Evolutionary conservation across 2,888 invertebrate species (phyloP).

Genomic region (Drosophila putrida): DNA sequence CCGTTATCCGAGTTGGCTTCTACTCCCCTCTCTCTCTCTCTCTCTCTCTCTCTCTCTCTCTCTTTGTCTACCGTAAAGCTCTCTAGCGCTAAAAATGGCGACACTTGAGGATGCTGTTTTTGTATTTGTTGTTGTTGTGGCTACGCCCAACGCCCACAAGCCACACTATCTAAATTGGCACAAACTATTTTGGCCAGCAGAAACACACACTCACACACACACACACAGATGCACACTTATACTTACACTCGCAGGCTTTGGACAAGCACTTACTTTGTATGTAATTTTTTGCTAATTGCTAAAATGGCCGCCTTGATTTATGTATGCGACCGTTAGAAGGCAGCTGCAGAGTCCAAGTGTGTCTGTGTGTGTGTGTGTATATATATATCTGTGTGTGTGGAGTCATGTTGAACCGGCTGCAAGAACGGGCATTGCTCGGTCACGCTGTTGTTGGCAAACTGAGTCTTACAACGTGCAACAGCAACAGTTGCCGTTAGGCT

Average conservation of each 20-base stretch:
- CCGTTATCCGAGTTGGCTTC: conserved; percentile 45
- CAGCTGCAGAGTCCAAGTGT: conserved; percentile 19
- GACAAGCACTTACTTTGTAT: conserved; percentile 49
- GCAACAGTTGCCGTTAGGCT: conserved; percentile 75
- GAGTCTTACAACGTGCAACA: conserved; percentile 40
- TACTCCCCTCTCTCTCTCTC: conserved; percentile 1
- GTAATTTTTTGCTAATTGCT: conserved; percentile 69
- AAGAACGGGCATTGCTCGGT: conserved; percentile 56
- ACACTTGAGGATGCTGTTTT: conserved; percentile 45
- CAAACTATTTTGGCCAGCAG: conserved; percentile 57
- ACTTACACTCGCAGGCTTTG: conserved; percentile 6
- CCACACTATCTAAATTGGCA: conserved; percentile 47
- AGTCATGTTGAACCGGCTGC: conserved; percentile 70
- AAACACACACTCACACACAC: conserved; percentile 25
- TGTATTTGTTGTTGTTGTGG: conserved; percentile 13
- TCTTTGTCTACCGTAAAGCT: not conserved
- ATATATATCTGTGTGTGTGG: conserved; percentile 25
- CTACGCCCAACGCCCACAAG: conserved; percentile 32
- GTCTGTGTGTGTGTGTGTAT: conserved; percentile 4
- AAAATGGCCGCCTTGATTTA: conserved; percentile 78
- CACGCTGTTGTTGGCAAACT: conserved; percentile 63
- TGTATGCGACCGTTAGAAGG: conserved; percentile 73
- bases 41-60: not conserved
- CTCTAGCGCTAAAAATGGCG: conserved; percentile 45
- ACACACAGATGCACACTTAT: conserved; percentile 11